Base-by-base conservation (phyloP, 2,113 vertebrate genomes). In the Tachuris rubrigastra region DNA sequence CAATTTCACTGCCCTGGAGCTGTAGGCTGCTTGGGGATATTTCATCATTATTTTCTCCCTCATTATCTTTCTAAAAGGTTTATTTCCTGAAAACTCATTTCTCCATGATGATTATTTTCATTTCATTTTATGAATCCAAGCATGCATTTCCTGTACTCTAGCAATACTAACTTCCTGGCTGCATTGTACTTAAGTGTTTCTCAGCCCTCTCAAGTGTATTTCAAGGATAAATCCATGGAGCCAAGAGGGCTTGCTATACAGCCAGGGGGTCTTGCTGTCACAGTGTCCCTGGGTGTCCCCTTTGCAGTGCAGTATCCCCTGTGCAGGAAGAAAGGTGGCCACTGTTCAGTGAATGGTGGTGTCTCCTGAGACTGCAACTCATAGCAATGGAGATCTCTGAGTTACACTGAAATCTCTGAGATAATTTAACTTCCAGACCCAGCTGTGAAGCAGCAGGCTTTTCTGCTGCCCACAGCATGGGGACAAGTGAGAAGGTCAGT, bases 221-320 rank as follows among this genome's bases (percentile, higher is more conserved):
- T 72, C 67, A 37, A 63, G 66, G 35, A 39, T 18, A 66, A 90
- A 41, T 18, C 9, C 5, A 2, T 1, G 12, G 53, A 69, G 68
- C 20, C 31, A n/a, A 20, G 68, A n/a, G 27, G 50, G 41, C 18
- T 71, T 2, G 5, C 33, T 7, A 33, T 35, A 20, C 0, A 3
- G 33, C 53, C 0, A 1, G 55, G 10, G 9, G 10, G 9, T 73
- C 47, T 31, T 6, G 3, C 52, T 67, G 53, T 46, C 5, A 0
- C 39, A 18, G 35, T 18, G 30, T 53, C n/a, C 55, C 56, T 50
- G n/a, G 7, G 22, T 30, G 78, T 74, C 39, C 24, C 58, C 21
- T 62, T 63, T 8, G 1, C 1, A 4, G 19, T 77, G 44, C 58
- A n/a, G 31, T 24, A 12, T 49, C 47, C 0, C 6, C 23, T 55